Percentiles rank a stretch among this genome's conserved stretches.
phyloP scores from a whole-genome alignment of 2,113 vertebrate genomes.

The Seriola dumerili region DNA sequence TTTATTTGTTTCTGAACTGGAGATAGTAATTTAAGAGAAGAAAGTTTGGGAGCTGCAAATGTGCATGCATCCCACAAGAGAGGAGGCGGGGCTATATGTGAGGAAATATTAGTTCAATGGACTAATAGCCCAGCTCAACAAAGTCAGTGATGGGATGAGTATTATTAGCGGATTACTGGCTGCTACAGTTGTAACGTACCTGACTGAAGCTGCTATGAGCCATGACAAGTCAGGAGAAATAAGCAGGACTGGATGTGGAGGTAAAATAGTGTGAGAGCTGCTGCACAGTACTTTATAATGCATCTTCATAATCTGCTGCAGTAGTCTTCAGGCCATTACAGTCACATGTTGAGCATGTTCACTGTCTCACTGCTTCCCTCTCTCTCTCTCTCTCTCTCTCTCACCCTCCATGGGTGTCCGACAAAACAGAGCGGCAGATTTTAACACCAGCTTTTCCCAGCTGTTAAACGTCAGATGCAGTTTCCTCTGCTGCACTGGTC shows the following conservation, averaged over 20 bases:
- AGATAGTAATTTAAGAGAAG: too few relatives aligned
- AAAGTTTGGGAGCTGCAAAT: not conserved
- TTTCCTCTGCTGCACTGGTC: slow-evolving; percentile 37
- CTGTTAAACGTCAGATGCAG: slow-evolving; percentile 36
- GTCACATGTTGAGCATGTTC: not conserved
- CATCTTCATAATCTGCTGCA: not conserved
- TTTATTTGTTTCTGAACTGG: not conserved
- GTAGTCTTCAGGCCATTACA: not conserved
- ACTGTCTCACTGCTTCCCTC: not conserved
- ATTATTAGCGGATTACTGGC: not conserved
- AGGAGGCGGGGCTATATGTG: not conserved
- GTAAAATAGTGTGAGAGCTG: not conserved
- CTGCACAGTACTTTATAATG: not conserved
- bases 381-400: not conserved
- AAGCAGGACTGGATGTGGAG: not conserved
- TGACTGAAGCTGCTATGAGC: slow-evolving; percentile 1
- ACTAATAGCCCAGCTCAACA: not conserved
- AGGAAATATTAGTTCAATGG: not conserved
- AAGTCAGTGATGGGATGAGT: not conserved
- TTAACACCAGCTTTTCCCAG: slow-evolving; percentile 40
- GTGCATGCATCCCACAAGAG: not conserved
- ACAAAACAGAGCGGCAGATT: slow-evolving; percentile 29
- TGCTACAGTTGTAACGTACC: not conserved
- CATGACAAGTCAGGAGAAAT: not conserved
- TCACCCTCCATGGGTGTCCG: not conserved